phyloP scores from a whole-genome alignment of 1,140 invertebrate species.

The Musca vetustissima region DNA sequence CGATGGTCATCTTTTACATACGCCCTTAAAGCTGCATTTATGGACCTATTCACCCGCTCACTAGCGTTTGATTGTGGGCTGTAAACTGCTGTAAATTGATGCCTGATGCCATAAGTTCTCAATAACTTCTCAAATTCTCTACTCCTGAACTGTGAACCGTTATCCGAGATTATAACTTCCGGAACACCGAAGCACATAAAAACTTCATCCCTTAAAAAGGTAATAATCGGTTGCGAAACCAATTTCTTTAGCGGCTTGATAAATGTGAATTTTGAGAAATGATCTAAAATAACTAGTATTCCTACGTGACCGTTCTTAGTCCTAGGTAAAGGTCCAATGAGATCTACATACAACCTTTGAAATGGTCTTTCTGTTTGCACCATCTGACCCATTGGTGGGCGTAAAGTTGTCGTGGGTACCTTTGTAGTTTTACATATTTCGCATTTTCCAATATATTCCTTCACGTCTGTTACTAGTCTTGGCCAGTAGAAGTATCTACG shows the following conservation, averaged over 20 bases:
- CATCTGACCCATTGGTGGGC: background rate
- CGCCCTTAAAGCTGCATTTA: background rate
- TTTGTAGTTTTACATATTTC: background rate
- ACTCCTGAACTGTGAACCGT: conserved; percentile 23
- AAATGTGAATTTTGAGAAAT: conserved; percentile 15
- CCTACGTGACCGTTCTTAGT: conserved; percentile 12
- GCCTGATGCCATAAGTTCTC: background rate
- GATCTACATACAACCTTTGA: conserved; percentile 25
- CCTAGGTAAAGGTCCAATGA: conserved; percentile 24
- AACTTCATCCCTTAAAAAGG: background rate
- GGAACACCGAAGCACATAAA: conserved; percentile 1
- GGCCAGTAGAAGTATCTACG: background rate
- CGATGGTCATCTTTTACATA: background rate
- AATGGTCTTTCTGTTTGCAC: conserved; percentile 20
- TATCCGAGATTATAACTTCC: conserved; percentile 7
- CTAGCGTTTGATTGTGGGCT: conserved; percentile 10
- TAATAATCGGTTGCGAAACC: background rate
- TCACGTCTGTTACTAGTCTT: background rate
- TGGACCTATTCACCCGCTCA: conserved; percentile 2
- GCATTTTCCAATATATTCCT: background rate
- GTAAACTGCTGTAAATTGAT: background rate
- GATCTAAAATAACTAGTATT: conserved; percentile 20
- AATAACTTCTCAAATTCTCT: background rate
- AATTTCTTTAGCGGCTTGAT: background rate
- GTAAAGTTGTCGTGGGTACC: background rate